phyloP scores from a whole-genome alignment of 2,888 invertebrate species.

The Aspidiotus rigidus region DNA sequence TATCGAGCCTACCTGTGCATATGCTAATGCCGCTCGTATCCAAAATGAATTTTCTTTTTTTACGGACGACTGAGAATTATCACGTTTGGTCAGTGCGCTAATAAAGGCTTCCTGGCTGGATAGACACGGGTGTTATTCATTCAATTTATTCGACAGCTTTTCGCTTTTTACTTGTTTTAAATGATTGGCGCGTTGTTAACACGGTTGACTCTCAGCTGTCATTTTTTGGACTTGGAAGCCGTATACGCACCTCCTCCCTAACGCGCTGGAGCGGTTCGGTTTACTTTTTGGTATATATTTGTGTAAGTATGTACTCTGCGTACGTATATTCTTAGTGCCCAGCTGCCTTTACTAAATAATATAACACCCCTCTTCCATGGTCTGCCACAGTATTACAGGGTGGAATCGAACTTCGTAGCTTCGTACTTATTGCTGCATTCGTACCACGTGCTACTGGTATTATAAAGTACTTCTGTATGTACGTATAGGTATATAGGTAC shows the following conservation, averaged over 20 bases:
- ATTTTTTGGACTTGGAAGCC: constrained; percentile 10
- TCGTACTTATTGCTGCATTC: neutral
- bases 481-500: constrained; percentile 4
- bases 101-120: constrained; percentile 2
- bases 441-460: constrained; percentile 33
- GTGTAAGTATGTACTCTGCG: constrained; percentile 29
- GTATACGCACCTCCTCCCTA: constrained; percentile 10
- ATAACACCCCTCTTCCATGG: constrained; percentile 23
- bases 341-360: constrained; percentile 27
- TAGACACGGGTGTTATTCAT: neutral
- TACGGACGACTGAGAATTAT: no score
- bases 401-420: neutral
- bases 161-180: constrained; percentile 10
- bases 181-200: constrained; percentile 29
- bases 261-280: neutral
- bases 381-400: constrained; percentile 14
- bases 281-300: constrained; percentile 23
- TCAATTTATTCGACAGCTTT: neutral
- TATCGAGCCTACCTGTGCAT: no score
- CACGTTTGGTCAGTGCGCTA: neutral
- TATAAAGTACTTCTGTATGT: constrained; percentile 26
- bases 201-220: constrained; percentile 30
- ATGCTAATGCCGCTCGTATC: no score
- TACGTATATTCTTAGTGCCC: constrained; percentile 9
- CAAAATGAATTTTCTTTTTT: no score